phyloP scores from a whole-genome alignment of 2,113 vertebrate species.

The human region GRCh38 chr5:70871001-70871500 shows the following conservation, averaged over 20 bases:
- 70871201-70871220: background rate
- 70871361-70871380: constrained; percentile 5
- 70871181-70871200: background rate
- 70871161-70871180: background rate
- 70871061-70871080: background rate
- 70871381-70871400: background rate
- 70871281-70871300: constrained; percentile 12
- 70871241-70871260: background rate
- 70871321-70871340: background rate
- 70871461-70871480: background rate
- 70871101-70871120: background rate
- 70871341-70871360: background rate
- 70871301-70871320: background rate
- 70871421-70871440: background rate
- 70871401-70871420: background rate
- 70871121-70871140: background rate
- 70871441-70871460: background rate
- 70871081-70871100: background rate
- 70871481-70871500: background rate
- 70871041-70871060: constrained; percentile 35
- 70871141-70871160: constrained; percentile 5
- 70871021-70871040: background rate
- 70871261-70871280: background rate
- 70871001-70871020: background rate
- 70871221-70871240: constrained; percentile 8